Base-by-base conservation (phyloP, 2,888 invertebrate species). In the Himalopsyche tibetana region DNA sequence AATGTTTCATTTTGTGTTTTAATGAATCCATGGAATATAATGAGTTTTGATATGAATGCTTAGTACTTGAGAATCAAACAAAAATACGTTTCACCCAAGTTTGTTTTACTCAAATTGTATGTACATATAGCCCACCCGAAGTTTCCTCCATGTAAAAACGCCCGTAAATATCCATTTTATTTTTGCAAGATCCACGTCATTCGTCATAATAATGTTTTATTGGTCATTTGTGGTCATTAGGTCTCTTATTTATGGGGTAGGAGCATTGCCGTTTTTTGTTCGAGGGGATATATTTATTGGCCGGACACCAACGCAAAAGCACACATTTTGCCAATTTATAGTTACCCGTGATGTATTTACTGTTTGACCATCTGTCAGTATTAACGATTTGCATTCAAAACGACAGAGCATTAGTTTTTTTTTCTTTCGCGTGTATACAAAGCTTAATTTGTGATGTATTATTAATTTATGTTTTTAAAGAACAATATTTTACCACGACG, bases 171-270 rank as follows among this genome's bases (percentile, higher is more conserved):
- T 36, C 74, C 74, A 38, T 74, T 74, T 74, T 38, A 74, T 74
- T 74, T 17, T 38, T 36, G 36, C 11, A 36, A 74, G 28, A 74
- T 74, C 74, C 36, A 74, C 36, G 74, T 74, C 69, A 69, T 69
- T 69, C 69, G 28, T 69, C 74, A 74, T 74, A 74, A 28, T 85
- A 84, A 86, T 88, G 83, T 82, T 88, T 88, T 88, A 88, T 88
- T 88, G 86, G 86, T 55, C 85, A 88, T 85, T 88, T 85, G 88
- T 80, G 88, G 88, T 88, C 88, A 88, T 88, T 88, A 88, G 82
- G 80, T 84, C 81, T 83, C 69, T 79, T 88, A 88, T 88, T 88
- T 88, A 88, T 82, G 86, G 84, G 17, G n/a, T 0, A 69, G 74
- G 81, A 15, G 51, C 51, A 51, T 69, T 80, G 55, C 80, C 74